Evolutionary conservation across 2,113 vertebrate species (phyloP).

Genomic region (Heterocephalus glaber): DNA sequence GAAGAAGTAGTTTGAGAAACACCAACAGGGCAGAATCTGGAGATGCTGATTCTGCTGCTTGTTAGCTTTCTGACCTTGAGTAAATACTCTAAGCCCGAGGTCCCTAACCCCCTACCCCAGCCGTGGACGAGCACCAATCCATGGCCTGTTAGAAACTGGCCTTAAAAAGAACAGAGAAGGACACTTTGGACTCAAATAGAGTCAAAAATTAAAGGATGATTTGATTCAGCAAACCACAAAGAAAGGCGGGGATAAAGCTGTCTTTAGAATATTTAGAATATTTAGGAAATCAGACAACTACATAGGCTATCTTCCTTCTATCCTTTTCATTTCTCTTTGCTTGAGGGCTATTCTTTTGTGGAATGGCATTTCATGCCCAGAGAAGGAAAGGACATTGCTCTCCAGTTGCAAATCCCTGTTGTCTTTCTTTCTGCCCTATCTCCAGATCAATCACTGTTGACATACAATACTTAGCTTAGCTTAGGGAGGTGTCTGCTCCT

Average conservation of each 20-base stretch:
- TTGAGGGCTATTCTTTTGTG: background rate
- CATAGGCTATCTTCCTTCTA: background rate
- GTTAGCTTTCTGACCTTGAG: background rate
- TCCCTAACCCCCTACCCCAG: background rate
- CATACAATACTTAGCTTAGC: background rate
- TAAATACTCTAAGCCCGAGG: background rate
- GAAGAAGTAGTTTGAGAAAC: background rate
- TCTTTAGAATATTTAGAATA: background rate
- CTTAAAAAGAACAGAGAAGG: background rate
- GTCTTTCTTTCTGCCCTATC: background rate
- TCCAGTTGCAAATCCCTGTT: background rate
- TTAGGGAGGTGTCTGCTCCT: background rate
- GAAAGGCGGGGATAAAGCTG: background rate
- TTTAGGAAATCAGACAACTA: background rate
- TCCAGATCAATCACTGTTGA: background rate
- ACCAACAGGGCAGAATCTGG: background rate
- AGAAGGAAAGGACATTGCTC: background rate
- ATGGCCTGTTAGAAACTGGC: background rate
- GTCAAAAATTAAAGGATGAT: background rate
- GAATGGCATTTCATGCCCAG: background rate
- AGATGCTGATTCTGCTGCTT: background rate
- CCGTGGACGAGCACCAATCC: background rate
- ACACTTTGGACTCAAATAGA: background rate
- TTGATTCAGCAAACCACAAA: background rate
- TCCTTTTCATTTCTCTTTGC: background rate